phyloP scores from a whole-genome alignment of 2,888 invertebrate genomes.

The Pemphredon lugubris region DNA sequence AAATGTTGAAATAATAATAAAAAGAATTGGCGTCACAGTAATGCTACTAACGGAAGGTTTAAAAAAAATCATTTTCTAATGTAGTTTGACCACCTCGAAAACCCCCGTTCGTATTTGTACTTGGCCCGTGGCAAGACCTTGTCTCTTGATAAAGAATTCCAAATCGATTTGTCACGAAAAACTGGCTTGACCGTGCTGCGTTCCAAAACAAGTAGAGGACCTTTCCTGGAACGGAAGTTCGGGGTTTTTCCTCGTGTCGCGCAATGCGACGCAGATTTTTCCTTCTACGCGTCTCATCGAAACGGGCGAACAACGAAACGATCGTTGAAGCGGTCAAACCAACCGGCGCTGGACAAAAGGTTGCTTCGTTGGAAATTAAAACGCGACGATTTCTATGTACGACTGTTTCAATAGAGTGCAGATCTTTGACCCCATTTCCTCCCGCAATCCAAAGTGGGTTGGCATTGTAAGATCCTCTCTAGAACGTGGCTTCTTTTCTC shows the following conservation, averaged over 20 bases:
- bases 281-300: background rate
- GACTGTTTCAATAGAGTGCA: slow-evolving; percentile 4
- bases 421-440: slow-evolving; percentile 26
- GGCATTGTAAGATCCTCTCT: background rate
- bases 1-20: no score
- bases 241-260: slow-evolving; percentile 4
- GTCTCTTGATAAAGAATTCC: no score
- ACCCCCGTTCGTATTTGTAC: no score
- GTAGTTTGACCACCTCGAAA: no score
- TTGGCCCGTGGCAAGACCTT: no score
- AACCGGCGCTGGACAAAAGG: background rate
- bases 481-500: slow-evolving; percentile 12
- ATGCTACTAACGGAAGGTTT: no score
- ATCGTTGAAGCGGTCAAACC: background rate
- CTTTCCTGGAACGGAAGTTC: no score
- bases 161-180: no score
- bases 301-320: background rate
- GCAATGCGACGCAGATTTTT: slow-evolving; percentile 12
- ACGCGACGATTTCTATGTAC: background rate
- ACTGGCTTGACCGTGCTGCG: no score
- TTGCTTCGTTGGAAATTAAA: background rate
- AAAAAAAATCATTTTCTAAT: no score
- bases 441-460: slow-evolving; percentile 1
- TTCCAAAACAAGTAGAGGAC: no score
- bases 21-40: no score